phyloP scores from a whole-genome alignment of 2,797 vertebrate species.

The Lycodopsis pacificus region DNA sequence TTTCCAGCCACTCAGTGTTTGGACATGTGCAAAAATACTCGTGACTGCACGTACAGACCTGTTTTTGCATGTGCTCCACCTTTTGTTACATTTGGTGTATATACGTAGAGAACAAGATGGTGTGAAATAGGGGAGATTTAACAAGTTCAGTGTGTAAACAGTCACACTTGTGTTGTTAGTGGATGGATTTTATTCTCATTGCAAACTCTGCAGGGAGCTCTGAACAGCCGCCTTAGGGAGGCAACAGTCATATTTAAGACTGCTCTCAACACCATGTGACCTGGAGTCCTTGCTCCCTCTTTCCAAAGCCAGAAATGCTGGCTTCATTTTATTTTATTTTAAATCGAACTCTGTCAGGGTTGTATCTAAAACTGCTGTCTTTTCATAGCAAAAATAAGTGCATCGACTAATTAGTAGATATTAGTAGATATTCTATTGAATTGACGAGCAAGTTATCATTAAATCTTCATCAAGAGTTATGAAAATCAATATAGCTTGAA shows the following conservation, averaged over 20 bases:
- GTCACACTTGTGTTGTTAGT: conserved; percentile 59
- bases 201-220: conserved; percentile 71
- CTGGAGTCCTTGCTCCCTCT: not conserved
- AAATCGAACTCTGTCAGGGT: not conserved
- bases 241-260: conserved; percentile 72
- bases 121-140: conserved; percentile 47
- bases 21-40: conserved; percentile 1
- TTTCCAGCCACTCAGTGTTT: conserved; percentile 14
- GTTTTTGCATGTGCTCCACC: conserved; percentile 3
- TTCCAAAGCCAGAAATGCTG: not conserved
- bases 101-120: not conserved
- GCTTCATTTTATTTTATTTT: not conserved
- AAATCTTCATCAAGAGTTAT: not conserved
- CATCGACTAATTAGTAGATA: not conserved
- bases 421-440: not conserved
- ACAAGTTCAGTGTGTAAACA: conserved; percentile 49
- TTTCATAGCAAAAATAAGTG: too few species aligned
- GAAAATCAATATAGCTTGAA: not conserved
- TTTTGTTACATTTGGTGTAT: not conserved
- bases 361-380: not conserved
- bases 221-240: conserved; percentile 80
- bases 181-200: conserved; percentile 79
- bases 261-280: conserved; percentile 24
- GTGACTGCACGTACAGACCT: conserved; percentile 12
- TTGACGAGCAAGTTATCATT: not conserved